Evolutionary conservation across 2,113 vertebrate genomes (phyloP), one percentile per base, ranked within the genome.

Genomic region (Cariama cristata): DNA sequence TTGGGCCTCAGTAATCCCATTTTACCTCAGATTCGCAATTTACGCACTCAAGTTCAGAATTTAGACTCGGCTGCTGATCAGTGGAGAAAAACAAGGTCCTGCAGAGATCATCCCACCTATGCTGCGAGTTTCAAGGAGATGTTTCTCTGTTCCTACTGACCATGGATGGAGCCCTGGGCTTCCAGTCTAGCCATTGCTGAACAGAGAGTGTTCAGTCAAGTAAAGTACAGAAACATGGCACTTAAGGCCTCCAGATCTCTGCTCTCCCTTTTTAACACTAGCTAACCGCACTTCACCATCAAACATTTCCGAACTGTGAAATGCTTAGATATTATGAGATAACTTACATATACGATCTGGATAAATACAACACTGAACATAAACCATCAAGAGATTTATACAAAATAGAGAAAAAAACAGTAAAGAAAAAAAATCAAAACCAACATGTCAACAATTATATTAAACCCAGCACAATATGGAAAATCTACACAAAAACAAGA

Each of bases 401-500:
- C 13, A 94, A 60, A 88, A 82, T 8, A 91, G 18, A 82, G 59
- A 7, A 24, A 59, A 79, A 38, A 73, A 8, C 42, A 86, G 75
- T 45, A 52, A 86, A 62, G 45, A 62, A 83, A 74, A 84, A 67
- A 3, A 20, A n/a, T 44, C 28, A 63, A 92, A 87, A 7, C 9
- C 60, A 91, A 13, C 40, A 92, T 68, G 95, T 79, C 94, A 95
- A 89, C 80, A 94, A 95, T 95, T 93, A 84, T 11, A 91, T 71
- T 87, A 94, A 92, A 91, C 17, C 49, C 91, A 87, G 89, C 74
- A 96, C 86, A 96, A 86, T 92, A 94, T 76, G 86, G 94, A 96
- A 97, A 95, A 92, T 86, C 93, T 91, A 96, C 77, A 82, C 69
- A 96, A 96, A 91, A 96, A 72, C 86, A 95, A 85, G 74, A 55